Conservation (phyloP, 2,113 vertebrate species). For the Labrus mixtus region DNA sequence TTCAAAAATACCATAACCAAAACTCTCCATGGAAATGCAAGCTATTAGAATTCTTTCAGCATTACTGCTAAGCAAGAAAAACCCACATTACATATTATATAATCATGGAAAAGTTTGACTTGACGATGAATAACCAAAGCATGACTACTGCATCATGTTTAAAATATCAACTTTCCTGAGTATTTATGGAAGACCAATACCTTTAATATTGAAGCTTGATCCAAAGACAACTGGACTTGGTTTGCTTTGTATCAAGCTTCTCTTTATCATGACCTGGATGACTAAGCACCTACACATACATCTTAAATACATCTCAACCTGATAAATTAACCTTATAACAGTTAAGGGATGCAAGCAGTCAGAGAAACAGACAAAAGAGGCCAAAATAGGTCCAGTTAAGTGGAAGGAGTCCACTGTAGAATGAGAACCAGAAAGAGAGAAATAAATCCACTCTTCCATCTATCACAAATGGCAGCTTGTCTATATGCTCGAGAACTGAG, state of each 20-base stretch:
- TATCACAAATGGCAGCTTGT: conserved; percentile 72
- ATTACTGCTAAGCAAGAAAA: conserved; percentile 8
- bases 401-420: conserved; percentile 5
- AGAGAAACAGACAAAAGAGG: neutral
- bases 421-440: neutral
- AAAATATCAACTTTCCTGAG: neutral
- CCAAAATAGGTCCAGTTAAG: conserved; percentile 26
- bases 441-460: conserved; percentile 52
- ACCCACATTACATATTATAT: conserved; percentile 8
- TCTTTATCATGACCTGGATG: too few relatives aligned
- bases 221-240: too few relatives aligned
- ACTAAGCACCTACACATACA: too few relatives aligned
- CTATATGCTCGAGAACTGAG: conserved; percentile 65
- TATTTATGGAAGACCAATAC: neutral
- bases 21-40: conserved; percentile 49
- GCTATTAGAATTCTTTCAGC: conserved; percentile 42
- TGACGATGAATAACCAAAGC: conserved; percentile 4
- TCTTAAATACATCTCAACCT: neutral
- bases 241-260: too few relatives aligned
- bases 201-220: too few relatives aligned
- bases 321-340: neutral
- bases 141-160: neutral
- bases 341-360: neutral
- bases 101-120: conserved; percentile 27
- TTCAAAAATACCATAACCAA: conserved; percentile 16